Percentiles rank a stretch among this genome's conserved stretches.
Evolutionary conservation across 2,888 invertebrate species (phyloP).

Genomic region (Halictus ligatus): DNA sequence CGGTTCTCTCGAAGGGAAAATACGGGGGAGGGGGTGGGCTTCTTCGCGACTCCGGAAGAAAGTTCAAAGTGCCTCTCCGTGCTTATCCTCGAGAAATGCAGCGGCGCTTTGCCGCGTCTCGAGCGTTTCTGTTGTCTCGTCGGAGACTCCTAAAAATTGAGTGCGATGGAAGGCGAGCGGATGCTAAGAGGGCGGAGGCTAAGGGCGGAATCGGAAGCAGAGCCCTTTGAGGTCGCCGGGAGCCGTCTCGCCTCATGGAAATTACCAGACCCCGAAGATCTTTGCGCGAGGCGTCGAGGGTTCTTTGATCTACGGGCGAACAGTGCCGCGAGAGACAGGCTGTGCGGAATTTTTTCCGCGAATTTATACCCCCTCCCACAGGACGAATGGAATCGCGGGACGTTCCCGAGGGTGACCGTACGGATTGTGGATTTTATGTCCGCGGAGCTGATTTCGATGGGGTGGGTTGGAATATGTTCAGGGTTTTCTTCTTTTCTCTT

Average conservation of each 20-base stretch:
- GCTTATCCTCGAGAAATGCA: conserved; percentile 52
- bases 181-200: not conserved
- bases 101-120: conserved; percentile 15
- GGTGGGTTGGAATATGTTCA: too few relatives aligned
- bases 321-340: not conserved
- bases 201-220: not conserved
- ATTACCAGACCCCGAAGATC: conserved; percentile 27
- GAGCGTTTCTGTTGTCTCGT: conserved; percentile 33
- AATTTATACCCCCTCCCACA: not conserved
- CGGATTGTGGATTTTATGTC: not conserved
- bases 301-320: conserved; percentile 28
- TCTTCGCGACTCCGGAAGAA: conserved; percentile 47
- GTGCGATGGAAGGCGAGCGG: not conserved
- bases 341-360: not conserved
- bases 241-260: conserved; percentile 5
- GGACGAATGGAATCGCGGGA: not conserved
- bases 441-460: not conserved
- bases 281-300: conserved; percentile 5
- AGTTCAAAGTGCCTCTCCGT: conserved; percentile 55
- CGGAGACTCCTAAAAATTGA: conserved; percentile 30
- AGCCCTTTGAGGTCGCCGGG: conserved; percentile 6
- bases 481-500: too few relatives aligned
- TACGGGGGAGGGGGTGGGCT: not conserved
- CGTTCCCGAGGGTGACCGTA: too few relatives aligned
- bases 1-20: not conserved